Evolutionary conservation across 2,888 invertebrate species (phyloP).

Genomic region (Zootermopsis nevadensis): DNA sequence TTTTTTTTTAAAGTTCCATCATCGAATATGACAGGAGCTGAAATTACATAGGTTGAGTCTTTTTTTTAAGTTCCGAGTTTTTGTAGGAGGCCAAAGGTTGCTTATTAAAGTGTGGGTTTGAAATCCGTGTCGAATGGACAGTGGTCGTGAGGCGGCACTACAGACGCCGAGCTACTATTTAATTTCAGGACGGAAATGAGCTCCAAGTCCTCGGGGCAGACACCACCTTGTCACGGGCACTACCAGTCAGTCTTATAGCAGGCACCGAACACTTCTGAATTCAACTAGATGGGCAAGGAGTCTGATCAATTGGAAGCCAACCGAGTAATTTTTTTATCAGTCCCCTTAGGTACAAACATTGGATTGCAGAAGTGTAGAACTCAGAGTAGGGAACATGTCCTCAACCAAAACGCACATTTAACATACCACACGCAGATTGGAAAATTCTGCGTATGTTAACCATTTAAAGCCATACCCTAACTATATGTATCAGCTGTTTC

Average conservation of each 20-base stretch:
- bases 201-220: constrained; percentile 16
- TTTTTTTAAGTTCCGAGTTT: not conserved
- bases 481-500: no score
- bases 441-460: no score
- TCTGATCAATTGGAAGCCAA: no score
- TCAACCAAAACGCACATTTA: no score
- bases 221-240: not conserved
- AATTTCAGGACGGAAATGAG: constrained; percentile 40
- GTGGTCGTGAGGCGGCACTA: not conserved
- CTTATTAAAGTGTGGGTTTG: constrained; percentile 24
- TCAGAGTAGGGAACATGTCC: no score
- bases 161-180: constrained; percentile 20
- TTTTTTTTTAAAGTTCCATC: not conserved
- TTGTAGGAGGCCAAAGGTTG: constrained; percentile 8
- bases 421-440: no score
- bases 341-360: no score
- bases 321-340: no score
- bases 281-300: no score
- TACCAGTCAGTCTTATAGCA: not conserved
- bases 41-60: constrained; percentile 8
- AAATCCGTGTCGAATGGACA: constrained; percentile 29
- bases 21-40: not conserved
- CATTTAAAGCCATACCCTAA: no score
- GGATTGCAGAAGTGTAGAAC: no score
- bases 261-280: no score